These are phyloP conservation scores for Pammene fasciana DNA, from an alignment of 2,888 invertebrate genomes.

Conservation along the genomic window DNA sequence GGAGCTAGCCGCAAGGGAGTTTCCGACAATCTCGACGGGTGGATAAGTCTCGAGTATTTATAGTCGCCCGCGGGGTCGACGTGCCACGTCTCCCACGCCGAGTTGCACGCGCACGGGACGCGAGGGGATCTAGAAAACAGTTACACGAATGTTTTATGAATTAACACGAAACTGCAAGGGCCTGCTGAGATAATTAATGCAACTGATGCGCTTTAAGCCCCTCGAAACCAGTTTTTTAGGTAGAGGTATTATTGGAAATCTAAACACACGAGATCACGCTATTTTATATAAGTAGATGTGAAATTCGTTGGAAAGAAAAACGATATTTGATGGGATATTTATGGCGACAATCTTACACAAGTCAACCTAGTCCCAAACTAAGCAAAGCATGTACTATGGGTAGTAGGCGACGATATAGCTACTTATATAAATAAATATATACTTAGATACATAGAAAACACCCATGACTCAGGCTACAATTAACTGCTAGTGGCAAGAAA, in stretches of 20 bases:
- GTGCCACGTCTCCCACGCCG: slow-evolving; percentile 79
- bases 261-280: too few relatives aligned
- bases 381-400: too few relatives aligned
- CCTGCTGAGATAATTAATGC: slow-evolving; percentile 27
- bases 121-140: slow-evolving; percentile 64
- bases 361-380: too few relatives aligned
- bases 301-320: too few relatives aligned
- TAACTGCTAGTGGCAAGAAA: too few relatives aligned
- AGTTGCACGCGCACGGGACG: slow-evolving; percentile 51
- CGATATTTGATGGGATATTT: too few relatives aligned
- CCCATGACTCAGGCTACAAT: too few relatives aligned
- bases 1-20: slow-evolving; percentile 51
- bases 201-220: slow-evolving; percentile 23
- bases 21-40: slow-evolving; percentile 56
- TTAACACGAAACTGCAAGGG: slow-evolving; percentile 39
- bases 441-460: too few relatives aligned
- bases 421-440: too few relatives aligned
- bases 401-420: too few relatives aligned
- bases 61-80: slow-evolving; percentile 78
- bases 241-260: not conserved
- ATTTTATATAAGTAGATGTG: too few relatives aligned
- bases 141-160: slow-evolving; percentile 42
- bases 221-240: slow-evolving; percentile 18
- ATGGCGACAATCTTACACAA: too few relatives aligned
- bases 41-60: slow-evolving; percentile 74